Evolutionary conservation across 53 echinoderm and acorn worm genomes (phyloP).

Genomic region (Temnopleurus reevesii): DNA sequence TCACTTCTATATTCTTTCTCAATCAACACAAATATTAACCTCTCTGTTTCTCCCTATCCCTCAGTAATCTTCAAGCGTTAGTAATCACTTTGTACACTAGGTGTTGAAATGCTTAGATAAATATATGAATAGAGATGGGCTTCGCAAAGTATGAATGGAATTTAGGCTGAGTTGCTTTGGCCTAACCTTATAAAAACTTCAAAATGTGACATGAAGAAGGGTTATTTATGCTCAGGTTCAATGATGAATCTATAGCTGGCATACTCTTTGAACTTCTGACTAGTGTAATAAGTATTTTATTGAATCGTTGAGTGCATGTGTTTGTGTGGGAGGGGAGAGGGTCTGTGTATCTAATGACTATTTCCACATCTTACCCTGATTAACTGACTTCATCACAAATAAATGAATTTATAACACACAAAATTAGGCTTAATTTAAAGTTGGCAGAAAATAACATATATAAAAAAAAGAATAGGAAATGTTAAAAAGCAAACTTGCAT

Average conservation of each 20-base stretch:
- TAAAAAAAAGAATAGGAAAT: no score
- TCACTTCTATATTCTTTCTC: no score
- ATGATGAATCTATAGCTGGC: background rate
- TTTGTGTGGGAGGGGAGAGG: no score
- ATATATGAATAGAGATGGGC: background rate
- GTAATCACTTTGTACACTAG: slow-evolving; percentile 4
- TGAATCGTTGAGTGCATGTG: no score
- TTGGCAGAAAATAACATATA: no score
- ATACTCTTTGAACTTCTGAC: no score
- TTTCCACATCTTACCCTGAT: background rate
- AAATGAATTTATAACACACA: no score
- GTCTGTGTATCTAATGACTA: background rate
- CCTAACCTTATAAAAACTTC: slow-evolving; percentile 27
- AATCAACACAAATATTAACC: no score
- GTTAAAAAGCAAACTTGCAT: no score
- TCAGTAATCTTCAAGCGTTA: background rate
- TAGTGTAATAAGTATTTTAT: no score
- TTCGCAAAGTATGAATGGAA: background rate
- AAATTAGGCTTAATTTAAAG: no score
- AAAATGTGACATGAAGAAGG: background rate
- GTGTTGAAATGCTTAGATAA: background rate
- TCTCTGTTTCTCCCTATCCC: background rate
- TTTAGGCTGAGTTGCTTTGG: background rate
- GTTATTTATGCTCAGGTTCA: background rate
- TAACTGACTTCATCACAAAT: no score